phyloP scores from a whole-genome alignment of 2,113 vertebrate species.

The crab-eating macaque (Macaca fascicularis) region T2T-MFA8v1.1 NC_088385.1:26183001-26183500 shows the following conservation, averaged over 20 bases:
- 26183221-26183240: background rate
- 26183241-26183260: background rate
- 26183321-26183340: background rate
- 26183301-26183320: background rate
- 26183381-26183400: background rate
- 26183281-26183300: background rate
- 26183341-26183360: background rate
- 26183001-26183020: too few species aligned
- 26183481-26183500: slow-evolving; percentile 49
- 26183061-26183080: too few species aligned
- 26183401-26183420: background rate
- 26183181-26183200: slow-evolving; percentile 36
- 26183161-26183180: background rate
- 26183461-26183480: slow-evolving; percentile 8
- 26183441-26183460: background rate
- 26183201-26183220: background rate
- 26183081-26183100: too few species aligned
- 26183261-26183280: background rate
- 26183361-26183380: background rate
- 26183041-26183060: too few species aligned
- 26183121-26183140: slow-evolving; percentile 13
- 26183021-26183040: too few species aligned
- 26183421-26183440: slow-evolving; percentile 15
- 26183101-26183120: background rate
- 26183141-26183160: background rate